These are phyloP conservation scores for Leptarthrus brevirostris DNA, from an alignment of 2,888 invertebrate species.

Conservation along the genomic window DNA sequence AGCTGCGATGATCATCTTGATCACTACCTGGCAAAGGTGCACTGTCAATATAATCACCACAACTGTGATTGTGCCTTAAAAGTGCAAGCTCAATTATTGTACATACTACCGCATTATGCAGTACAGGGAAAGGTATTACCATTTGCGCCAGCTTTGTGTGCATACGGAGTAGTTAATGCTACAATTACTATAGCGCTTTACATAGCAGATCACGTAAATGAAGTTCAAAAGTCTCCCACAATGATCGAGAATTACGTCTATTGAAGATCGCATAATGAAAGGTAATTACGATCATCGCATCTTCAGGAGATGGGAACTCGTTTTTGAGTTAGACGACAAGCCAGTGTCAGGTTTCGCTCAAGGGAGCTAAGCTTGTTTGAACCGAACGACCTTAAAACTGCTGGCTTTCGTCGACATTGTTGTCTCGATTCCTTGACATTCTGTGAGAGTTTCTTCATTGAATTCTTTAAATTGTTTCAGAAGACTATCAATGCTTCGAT, in stretches of 20 bases:
- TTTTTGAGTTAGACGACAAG: background rate
- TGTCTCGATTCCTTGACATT: slow-evolving; percentile 40
- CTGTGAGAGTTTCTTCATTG: no score
- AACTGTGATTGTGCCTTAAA: background rate
- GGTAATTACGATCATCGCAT: slow-evolving; percentile 42
- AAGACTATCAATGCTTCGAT: no score
- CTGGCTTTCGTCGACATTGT: slow-evolving; percentile 27
- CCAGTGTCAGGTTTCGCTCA: background rate
- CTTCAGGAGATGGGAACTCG: slow-evolving; percentile 38
- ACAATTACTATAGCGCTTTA: no score
- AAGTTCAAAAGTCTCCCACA: slow-evolving; percentile 48
- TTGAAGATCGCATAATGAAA: slow-evolving; percentile 46
- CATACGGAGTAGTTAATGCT: background rate
- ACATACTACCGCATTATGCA: background rate
- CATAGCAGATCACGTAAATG: slow-evolving; percentile 15
- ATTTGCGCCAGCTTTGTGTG: background rate
- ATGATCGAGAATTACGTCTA: slow-evolving; percentile 37
- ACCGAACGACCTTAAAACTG: slow-evolving; percentile 38
- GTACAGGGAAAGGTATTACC: background rate
- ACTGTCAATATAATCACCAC: slow-evolving; percentile 2
- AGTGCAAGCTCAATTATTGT: slow-evolving; percentile 2
- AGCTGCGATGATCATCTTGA: background rate
- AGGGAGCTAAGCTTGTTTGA: slow-evolving; percentile 14
- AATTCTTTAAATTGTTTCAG: no score
- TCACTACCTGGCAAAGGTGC: background rate